These are phyloP conservation scores for Branchipolynoe longqiensis DNA, from an alignment of 2,888 invertebrate species.

Conservation along the genomic window DNA sequence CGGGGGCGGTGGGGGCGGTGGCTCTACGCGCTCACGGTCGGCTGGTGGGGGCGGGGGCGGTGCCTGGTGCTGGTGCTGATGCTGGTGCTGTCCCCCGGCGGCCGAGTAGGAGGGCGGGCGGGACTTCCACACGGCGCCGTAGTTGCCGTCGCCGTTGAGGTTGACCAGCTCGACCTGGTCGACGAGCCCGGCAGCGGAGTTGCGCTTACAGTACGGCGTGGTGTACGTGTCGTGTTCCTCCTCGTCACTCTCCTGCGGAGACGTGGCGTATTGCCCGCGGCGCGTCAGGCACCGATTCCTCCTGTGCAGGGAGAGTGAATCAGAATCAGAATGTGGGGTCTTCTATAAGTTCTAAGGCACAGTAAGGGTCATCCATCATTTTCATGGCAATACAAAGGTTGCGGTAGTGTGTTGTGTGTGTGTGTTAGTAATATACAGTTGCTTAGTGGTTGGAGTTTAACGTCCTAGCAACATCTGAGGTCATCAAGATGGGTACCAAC, in stretches of 20 bases:
- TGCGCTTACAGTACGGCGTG: constrained; percentile 55
- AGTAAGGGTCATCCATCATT: background rate
- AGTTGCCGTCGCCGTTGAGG: constrained; percentile 53
- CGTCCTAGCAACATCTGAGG: too few species aligned
- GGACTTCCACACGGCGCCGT: constrained; percentile 58
- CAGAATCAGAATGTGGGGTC: background rate
- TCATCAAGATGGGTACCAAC: too few species aligned
- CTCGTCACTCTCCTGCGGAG: constrained; percentile 53
- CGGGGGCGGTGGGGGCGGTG: constrained; percentile 7
- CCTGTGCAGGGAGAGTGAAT: too few species aligned
- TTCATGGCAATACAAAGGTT: background rate
- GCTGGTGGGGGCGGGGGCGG: constrained; percentile 20
- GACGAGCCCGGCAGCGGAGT: constrained; percentile 31
- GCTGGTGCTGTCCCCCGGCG: background rate
- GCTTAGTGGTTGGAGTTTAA: too few species aligned
- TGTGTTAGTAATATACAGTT: too few species aligned
- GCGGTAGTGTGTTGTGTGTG: too few species aligned
- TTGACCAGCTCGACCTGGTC: constrained; percentile 59
- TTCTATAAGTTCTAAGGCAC: background rate
- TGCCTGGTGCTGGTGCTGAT: background rate
- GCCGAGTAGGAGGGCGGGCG: constrained; percentile 39
- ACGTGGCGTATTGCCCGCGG: constrained; percentile 35
- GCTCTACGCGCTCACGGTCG: background rate
- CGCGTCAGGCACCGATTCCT: constrained; percentile 30
- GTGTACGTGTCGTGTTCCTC: constrained; percentile 52